Conservation (phyloP, 2,888 invertebrate genomes). For the Itoplectis maculator region DNA sequence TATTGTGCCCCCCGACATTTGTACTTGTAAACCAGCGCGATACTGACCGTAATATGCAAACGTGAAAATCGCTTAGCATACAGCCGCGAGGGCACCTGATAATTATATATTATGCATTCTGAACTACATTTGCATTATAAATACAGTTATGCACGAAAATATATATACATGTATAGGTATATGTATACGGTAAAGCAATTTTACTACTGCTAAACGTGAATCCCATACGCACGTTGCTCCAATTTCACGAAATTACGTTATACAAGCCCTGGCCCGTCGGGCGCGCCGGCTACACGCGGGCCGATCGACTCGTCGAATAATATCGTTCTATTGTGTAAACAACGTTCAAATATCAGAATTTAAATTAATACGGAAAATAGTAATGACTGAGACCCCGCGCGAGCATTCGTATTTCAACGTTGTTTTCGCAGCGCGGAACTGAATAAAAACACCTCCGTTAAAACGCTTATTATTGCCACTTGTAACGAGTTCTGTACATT, state of each 20-base stretch:
- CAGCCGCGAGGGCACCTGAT: constrained; percentile 27
- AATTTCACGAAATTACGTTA: constrained; percentile 44
- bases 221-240: constrained; percentile 23
- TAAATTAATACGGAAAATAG: constrained; percentile 16
- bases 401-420: background rate
- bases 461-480: no score
- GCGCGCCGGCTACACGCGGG: background rate
- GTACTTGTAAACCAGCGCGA: constrained; percentile 16
- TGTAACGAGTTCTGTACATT: no score
- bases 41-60: constrained; percentile 41
- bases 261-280: background rate
- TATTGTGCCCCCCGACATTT: constrained; percentile 2
- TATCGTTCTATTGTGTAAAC: constrained; percentile 28
- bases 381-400: no score
- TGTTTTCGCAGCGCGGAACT: background rate
- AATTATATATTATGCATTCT: constrained; percentile 44
- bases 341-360: constrained; percentile 25
- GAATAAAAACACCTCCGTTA: background rate
- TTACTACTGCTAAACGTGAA: constrained; percentile 35
- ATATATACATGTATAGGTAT: background rate
- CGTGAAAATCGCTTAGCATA: constrained; percentile 48
- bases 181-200: constrained; percentile 27
- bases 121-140: constrained; percentile 28
- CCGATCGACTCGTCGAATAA: constrained; percentile 15
- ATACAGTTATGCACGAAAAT: constrained; percentile 26